Evolutionary conservation across 2,113 vertebrate genomes (phyloP), one percentile per base, ranked within the genome.

Genomic region (Odobenus rosmarus): DNA sequence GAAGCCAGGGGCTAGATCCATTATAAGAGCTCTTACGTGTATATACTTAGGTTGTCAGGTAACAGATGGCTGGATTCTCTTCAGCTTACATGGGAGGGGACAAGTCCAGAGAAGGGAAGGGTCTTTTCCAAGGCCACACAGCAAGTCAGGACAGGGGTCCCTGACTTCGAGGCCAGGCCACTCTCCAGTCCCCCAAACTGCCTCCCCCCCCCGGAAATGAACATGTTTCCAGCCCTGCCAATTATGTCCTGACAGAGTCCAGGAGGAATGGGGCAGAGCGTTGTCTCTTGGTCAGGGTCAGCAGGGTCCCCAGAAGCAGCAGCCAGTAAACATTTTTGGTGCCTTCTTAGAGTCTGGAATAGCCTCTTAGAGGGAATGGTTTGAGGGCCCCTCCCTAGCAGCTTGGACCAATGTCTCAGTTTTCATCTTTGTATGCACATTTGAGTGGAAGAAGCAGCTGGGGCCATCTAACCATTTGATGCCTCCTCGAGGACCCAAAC

Each of bases 271-370:
- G 14, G 57, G 24, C 33, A 69, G 36, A 90, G 21, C 49, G 88
- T 24, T 42, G 59, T 71, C 39, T 93, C 80, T 96, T 76, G 80
- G 36, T 92, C 90, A 74, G 39, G 59, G 19, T 81, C 57, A 93
- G 57, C 71, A 90, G 53, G 36, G 51, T 57, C 76, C 86, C 57
- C 26, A 53, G 81, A 94, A 94, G n/a, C 61, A 88, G 85, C 49
- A 85, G 83, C 92, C 49, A 53, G 77, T 55, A 87, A 77, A 76
- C 74, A 82, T 71, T 82, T 93, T 95, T 71, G n/a, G 72, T 88
- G 59, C 59, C 62, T 96, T 91, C 77, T n/a, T 85, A 81, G 69
- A 93, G 72, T 93, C 76, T 95, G 59, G 64, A 95, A 85, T 82
- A 89, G 39, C 55, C 13, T 57, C n/a, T 57, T 87, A 96, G 79